Conservation (phyloP, 2,888 invertebrate genomes). For the Gasteruption jaculator region DNA sequence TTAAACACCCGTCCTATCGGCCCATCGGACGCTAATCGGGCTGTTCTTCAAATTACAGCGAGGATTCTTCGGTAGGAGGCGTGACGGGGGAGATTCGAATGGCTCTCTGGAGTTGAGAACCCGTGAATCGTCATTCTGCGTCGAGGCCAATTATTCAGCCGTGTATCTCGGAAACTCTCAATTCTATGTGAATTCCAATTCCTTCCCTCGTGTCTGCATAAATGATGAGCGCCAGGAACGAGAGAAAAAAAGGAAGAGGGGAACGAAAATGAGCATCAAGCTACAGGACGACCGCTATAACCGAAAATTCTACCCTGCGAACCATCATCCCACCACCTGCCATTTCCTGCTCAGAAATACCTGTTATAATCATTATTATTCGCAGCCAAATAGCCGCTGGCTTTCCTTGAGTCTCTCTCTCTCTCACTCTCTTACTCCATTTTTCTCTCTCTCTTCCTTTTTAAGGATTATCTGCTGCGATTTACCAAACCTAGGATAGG, state of each 20-base stretch:
- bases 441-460: no score
- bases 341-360: slow-evolving; percentile 35
- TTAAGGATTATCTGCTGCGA: no score
- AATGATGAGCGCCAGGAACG: slow-evolving; percentile 24
- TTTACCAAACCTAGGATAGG: no score
- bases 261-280: neutral
- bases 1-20: no score
- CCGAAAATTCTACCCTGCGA: slow-evolving; percentile 23
- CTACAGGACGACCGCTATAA: neutral
- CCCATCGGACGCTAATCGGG: neutral
- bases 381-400: slow-evolving; percentile 28
- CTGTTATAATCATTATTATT: slow-evolving; percentile 33
- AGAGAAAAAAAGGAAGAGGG: neutral
- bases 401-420: slow-evolving; percentile 12
- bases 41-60: slow-evolving; percentile 1
- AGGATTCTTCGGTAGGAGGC: slow-evolving; percentile 25
- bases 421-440: slow-evolving; percentile 21
- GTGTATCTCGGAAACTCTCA: slow-evolving; percentile 24
- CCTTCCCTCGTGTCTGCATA: slow-evolving; percentile 28
- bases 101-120: slow-evolving; percentile 19
- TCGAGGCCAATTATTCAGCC: slow-evolving; percentile 26
- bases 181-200: slow-evolving; percentile 24
- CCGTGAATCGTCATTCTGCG: no score
- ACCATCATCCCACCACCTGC: slow-evolving; percentile 28
- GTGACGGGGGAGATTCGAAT: slow-evolving; percentile 23